Percentiles rank a stretch among this genome's conserved stretches.
These are phyloP conservation scores for Graptemys geographica DNA, from an alignment of 2,797 vertebrate genomes.

Conservation along the genomic window DNA sequence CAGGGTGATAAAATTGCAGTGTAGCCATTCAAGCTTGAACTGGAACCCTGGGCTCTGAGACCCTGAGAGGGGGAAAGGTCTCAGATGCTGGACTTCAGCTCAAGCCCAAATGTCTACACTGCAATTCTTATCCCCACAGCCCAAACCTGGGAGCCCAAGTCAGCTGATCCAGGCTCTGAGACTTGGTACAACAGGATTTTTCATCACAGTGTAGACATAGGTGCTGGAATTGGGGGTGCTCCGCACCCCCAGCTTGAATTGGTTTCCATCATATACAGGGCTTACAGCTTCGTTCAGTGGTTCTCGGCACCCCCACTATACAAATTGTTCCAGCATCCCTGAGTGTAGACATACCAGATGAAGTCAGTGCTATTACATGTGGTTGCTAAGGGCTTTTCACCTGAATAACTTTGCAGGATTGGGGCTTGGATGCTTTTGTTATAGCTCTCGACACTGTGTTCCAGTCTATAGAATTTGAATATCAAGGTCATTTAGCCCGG, in stretches of 20 bases:
- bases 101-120: not conserved
- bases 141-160: not conserved
- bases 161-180: not conserved
- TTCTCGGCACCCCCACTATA: too few relatives aligned
- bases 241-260: too few relatives aligned
- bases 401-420: not conserved
- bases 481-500: not conserved
- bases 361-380: not conserved
- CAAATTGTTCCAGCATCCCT: too few relatives aligned
- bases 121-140: not conserved
- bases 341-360: not conserved
- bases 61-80: too few relatives aligned
- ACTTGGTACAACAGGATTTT: not conserved
- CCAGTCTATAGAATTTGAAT: not conserved
- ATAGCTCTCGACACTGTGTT: not conserved
- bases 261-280: too few relatives aligned
- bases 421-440: not conserved
- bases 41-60: too few relatives aligned
- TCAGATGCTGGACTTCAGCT: not conserved
- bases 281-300: too few relatives aligned
- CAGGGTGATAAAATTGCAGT: too few relatives aligned
- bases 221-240: too few relatives aligned
- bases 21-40: too few relatives aligned
- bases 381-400: not conserved
- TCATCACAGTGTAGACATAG: not conserved